Evolutionary conservation across 1,140 invertebrate species (phyloP).

Genomic region (Lepidurus apus): DNA sequence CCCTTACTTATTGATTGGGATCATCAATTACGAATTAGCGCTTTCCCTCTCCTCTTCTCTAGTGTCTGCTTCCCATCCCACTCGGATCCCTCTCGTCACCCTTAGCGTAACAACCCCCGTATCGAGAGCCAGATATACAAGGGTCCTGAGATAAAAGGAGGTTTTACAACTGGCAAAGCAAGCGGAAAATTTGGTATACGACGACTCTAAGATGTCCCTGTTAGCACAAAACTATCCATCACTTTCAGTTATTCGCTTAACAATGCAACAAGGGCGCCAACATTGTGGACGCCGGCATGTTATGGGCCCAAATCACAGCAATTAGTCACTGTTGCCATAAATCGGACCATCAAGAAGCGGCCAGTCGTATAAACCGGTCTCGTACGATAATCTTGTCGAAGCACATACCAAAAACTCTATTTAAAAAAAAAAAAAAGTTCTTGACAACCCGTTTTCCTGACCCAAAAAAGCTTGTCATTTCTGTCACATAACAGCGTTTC

Average conservation of each 20-base stretch:
- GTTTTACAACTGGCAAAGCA: background rate
- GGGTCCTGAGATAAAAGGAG: background rate
- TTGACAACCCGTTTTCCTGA: too few species aligned
- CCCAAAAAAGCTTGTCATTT: too few species aligned
- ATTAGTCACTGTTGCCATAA: conserved; percentile 11
- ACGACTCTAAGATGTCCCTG: background rate
- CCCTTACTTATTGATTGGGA: background rate
- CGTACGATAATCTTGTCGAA: background rate
- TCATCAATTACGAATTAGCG: background rate
- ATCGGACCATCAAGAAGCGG: background rate
- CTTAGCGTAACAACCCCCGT: background rate
- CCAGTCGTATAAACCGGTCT: conserved; percentile 5
- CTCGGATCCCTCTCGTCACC: background rate
- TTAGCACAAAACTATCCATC: background rate
- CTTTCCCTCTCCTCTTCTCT: background rate
- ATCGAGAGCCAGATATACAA: background rate
- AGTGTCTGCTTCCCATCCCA: background rate
- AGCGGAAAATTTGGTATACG: background rate
- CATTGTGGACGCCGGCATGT: background rate
- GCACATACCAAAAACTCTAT: background rate
- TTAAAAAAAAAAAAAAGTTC: too few species aligned
- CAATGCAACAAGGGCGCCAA: background rate
- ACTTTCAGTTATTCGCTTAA: background rate
- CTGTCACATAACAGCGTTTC: too few species aligned
- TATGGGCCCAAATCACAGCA: conserved; percentile 14